phyloP scores from a whole-genome alignment of 2,888 invertebrate species.

The Drosophila paracracens region DNA sequence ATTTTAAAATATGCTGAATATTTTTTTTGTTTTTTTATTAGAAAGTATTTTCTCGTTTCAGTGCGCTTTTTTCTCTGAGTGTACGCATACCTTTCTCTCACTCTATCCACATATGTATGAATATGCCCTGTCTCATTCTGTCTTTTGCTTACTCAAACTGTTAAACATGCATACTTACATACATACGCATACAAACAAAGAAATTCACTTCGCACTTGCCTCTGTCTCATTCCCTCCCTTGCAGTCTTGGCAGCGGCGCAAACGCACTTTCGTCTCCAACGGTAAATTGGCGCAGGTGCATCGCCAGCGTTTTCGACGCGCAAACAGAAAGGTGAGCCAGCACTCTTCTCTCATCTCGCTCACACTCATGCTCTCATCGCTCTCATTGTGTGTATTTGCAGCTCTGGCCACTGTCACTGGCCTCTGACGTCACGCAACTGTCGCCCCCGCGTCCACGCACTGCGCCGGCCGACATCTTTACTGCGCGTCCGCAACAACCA shows the following conservation, averaged over 20 bases:
- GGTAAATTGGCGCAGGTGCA: constrained; percentile 64
- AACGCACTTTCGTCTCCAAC: constrained; percentile 55
- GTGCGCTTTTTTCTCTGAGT: not conserved
- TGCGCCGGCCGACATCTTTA: constrained; percentile 68
- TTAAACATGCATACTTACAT: not conserved
- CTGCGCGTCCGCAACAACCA: constrained; percentile 23
- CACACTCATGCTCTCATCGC: not conserved
- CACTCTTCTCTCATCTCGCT: not conserved
- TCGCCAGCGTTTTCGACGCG: constrained; percentile 68
- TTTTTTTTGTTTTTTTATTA: not conserved
- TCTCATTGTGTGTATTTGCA: constrained; percentile 25
- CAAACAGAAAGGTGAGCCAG: constrained; percentile 51
- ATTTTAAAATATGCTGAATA: not conserved
- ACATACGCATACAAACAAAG: not conserved
- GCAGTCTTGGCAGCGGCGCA: constrained; percentile 74
- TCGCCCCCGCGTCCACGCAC: constrained; percentile 63
- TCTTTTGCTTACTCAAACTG: not conserved
- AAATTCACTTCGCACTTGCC: not conserved
- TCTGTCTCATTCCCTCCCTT: not conserved
- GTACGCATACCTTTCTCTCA: not conserved
- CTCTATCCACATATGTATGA: not conserved
- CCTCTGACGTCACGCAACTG: constrained; percentile 24
- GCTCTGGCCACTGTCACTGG: constrained; percentile 60
- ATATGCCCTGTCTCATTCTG: not conserved
- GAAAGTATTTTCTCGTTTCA: not conserved